phyloP scores from a whole-genome alignment of 2,113 vertebrate genomes.

The Otocyon megalotis region DNA sequence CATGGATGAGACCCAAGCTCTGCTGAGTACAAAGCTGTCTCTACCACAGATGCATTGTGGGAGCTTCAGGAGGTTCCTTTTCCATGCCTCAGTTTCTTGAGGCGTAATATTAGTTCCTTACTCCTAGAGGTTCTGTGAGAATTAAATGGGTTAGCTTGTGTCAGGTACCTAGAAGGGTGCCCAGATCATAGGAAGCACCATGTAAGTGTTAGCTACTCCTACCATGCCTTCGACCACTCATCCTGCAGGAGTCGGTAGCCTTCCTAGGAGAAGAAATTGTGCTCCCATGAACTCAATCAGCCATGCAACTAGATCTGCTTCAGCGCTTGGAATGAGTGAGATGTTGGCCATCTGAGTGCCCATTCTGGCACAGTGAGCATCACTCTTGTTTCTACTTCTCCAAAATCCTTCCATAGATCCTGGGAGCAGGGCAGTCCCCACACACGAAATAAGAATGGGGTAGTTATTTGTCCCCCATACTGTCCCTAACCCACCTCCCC shows the following conservation, averaged over 20 bases:
- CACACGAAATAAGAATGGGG: background rate
- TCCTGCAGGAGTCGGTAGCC: background rate
- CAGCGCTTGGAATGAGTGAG: background rate
- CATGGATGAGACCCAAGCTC: background rate
- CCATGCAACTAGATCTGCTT: background rate
- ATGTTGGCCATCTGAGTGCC: background rate
- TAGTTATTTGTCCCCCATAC: background rate
- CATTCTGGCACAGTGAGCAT: background rate
- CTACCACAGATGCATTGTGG: background rate
- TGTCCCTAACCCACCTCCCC: background rate
- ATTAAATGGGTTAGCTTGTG: background rate
- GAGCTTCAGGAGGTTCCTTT: background rate
- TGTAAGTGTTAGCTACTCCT: background rate
- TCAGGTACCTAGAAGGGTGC: background rate
- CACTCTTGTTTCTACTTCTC: background rate
- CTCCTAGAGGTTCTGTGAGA: background rate
- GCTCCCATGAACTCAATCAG: background rate
- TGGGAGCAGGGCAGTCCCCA: background rate
- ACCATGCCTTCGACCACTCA: background rate
- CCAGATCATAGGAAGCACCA: background rate
- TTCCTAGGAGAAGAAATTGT: background rate
- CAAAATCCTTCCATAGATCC: background rate
- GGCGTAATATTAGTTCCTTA: background rate
- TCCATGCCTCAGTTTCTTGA: background rate
- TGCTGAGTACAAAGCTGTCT: background rate